Conservation (phyloP, 2,797 vertebrate genomes). For the Brachyrhaphis roseni region DNA sequence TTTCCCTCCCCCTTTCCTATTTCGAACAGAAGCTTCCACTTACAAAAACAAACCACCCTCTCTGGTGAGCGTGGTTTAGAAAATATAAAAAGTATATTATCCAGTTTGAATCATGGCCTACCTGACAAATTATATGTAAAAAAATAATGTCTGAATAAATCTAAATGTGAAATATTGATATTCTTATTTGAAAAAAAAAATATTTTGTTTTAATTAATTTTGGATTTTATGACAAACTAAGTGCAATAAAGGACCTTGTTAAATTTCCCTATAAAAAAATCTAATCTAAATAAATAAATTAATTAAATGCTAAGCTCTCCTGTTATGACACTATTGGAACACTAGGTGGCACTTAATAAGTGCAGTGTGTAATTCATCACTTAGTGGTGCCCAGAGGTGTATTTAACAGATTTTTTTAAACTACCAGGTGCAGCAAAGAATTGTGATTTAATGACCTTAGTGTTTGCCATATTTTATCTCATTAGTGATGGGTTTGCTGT, state of each 20-base stretch:
- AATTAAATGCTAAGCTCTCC: not conserved
- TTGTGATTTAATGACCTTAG: not conserved
- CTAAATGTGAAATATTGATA: not conserved
- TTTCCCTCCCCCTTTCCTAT: not conserved
- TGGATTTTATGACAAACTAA: not conserved
- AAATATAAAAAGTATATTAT: not conserved
- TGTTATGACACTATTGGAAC: not conserved
- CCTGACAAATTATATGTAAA: not conserved
- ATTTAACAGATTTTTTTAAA: not conserved
- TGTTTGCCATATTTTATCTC: not conserved
- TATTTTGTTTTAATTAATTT: not conserved
- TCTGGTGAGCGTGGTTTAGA: not conserved
- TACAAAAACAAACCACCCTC: not conserved
- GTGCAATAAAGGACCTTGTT: not conserved
- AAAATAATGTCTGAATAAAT: not conserved
- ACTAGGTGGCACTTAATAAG: not conserved
- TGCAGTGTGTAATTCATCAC: too few relatives aligned
- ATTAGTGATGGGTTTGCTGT: not conserved
- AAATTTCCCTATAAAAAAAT: not conserved
- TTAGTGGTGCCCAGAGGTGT: not conserved
- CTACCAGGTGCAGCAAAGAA: not conserved
- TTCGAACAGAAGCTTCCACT: not conserved
- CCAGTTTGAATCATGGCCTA: not conserved
- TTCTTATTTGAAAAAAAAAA: not conserved
- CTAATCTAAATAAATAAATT: not conserved